These are phyloP conservation scores for Drosophila sp. DNA, from an alignment of 1,140 invertebrate species.

Conservation along the genomic window DNA sequence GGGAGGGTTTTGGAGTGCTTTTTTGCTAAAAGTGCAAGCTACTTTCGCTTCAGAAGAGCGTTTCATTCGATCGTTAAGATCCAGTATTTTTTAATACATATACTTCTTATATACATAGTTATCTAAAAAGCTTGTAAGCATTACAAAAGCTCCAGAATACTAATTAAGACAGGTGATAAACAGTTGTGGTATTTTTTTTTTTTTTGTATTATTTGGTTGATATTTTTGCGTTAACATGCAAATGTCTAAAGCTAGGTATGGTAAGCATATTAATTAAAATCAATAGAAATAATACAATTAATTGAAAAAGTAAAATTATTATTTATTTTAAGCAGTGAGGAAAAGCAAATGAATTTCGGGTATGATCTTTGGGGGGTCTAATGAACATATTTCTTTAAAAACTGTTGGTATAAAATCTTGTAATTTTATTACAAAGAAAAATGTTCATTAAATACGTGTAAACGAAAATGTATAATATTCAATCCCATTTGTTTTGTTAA, in stretches of 20 bases:
- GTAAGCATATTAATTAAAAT: conserved; percentile 42
- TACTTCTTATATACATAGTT: conserved; percentile 1
- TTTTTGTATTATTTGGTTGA: conserved; percentile 17
- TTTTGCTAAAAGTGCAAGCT: conserved; percentile 6
- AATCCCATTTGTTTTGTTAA: conserved; percentile 78
- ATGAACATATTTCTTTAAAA: conserved; percentile 74
- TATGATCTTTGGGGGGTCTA: conserved; percentile 48
- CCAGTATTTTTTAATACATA: background rate
- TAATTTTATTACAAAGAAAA: conserved; percentile 76
- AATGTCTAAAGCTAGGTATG: conserved; percentile 61
- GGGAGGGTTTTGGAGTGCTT: background rate
- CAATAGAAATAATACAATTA: conserved; percentile 36
- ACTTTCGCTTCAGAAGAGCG: background rate
- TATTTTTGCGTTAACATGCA: conserved; percentile 58
- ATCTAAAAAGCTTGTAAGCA: conserved; percentile 28
- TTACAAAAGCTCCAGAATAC: conserved; percentile 58
- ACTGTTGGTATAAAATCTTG: conserved; percentile 47
- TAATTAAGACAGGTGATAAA: conserved; percentile 31
- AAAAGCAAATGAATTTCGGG: conserved; percentile 60
- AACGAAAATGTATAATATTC: conserved; percentile 84
- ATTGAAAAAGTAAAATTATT: conserved; percentile 43
- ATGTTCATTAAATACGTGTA: conserved; percentile 84
- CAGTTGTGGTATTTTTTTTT: conserved; percentile 27
- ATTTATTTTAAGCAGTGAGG: conserved; percentile 41
- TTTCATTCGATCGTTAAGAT: conserved; percentile 2